Base-by-base conservation (phyloP, 2,888 invertebrate genomes). In the Tachystola acroxantha region DNA sequence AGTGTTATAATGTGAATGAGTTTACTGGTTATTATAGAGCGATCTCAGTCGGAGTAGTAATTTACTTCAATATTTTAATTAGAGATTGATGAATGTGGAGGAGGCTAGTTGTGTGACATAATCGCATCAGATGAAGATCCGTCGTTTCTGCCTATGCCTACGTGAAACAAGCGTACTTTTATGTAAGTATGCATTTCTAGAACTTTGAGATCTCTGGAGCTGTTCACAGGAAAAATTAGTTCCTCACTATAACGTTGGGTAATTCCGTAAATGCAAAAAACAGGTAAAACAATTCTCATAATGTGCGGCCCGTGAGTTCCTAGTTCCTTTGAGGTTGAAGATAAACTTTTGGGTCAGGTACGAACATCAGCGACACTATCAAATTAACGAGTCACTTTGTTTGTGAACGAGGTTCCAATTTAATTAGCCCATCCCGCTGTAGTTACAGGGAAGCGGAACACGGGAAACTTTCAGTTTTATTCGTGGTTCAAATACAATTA, bases 351-450 rank as follows among this genome's bases (percentile, higher is more conserved):
- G 68, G 71, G 72, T 68, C 70, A 67, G 70, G 64, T 61, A 59
- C 53, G 53, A 57, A 45, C 60, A 57, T 51, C 53, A 57, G 51
- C 65, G 68, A 65, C 69, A 72, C 72, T 73, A 74, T 73, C 64
- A 67, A 69, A 68, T 72, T 73, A 73, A 66, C 66, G 62, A 67
- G 61, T 65, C 61, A 65, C 65, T 71, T 62, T 63, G 64, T 65
- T 66, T 62, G 61, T 54, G 51, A 64, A 66, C 65, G 57, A 64
- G 58, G 60, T 64, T 62, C 58, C 68, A 66, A 75, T 71, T 71
- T 70, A 70, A 75, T 75, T 74, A 75, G 61, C 49, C 41, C 43
- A 39, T 48, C 47, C 49, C 48, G 50, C 43, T 51, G 47, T 54
- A 52, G 47, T 54, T 46, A 30, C 32, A n/a, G n/a, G 34, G 16